Evolutionary conservation across 1,140 invertebrate genomes (phyloP).

Genomic region (Rhyacophila brunnea): DNA sequence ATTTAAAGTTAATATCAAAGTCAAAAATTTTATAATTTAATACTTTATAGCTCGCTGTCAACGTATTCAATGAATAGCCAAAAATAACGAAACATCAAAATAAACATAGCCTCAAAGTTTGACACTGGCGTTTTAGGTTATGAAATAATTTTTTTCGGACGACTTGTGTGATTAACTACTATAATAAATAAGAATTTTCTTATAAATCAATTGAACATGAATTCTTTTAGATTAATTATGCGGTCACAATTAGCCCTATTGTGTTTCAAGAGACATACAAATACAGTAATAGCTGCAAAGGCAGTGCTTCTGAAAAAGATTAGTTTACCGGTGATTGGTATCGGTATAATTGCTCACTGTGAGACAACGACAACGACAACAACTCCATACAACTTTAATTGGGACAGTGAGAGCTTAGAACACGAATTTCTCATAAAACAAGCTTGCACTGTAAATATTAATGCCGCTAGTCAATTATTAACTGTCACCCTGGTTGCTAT

Average conservation of each 20-base stretch:
- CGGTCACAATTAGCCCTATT: no score
- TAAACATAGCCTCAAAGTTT: neutral
- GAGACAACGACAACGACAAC: no score
- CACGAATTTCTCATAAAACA: conserved; percentile 52
- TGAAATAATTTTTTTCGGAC: no score
- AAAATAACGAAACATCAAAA: neutral
- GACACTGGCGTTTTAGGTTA: neutral
- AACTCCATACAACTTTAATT: conserved; percentile 21
- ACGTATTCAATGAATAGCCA: neutral
- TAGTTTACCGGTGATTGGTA: conserved; percentile 10
- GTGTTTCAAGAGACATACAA: no score
- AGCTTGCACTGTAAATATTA: conserved; percentile 51
- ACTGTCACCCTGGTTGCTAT: conserved; percentile 51
- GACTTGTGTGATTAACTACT: no score
- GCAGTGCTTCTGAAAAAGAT: neutral
- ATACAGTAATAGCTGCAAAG: no score
- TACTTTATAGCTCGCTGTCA: no score
- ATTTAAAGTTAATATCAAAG: no score
- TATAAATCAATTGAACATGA: no score
- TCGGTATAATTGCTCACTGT: conserved; percentile 13
- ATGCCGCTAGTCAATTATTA: conserved; percentile 50
- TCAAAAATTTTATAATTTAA: no score
- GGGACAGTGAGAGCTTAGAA: conserved; percentile 20
- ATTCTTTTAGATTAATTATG: no score
- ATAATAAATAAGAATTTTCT: no score